A percentile compares a stretch with the other conserved stretches of the same genome.
These are phyloP conservation scores for Ophioninae sp. DNA, from an alignment of 2,888 invertebrate genomes.

Conservation along the genomic window DNA sequence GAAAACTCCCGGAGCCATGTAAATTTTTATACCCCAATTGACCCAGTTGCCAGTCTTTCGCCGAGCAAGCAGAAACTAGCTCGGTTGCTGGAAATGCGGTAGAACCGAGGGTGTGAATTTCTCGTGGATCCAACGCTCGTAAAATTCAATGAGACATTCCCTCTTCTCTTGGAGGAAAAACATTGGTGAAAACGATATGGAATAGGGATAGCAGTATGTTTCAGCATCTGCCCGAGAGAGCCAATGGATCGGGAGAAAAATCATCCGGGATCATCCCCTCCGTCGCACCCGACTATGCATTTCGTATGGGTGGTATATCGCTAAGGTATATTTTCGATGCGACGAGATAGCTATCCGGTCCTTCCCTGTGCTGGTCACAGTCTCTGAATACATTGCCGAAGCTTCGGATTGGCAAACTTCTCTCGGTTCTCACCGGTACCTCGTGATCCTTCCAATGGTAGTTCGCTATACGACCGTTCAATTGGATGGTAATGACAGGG, in stretches of 20 bases:
- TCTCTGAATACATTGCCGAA: conserved; percentile 33
- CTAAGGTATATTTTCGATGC: conserved; percentile 31
- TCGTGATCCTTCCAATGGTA: conserved; percentile 32
- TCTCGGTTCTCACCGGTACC: conserved; percentile 45
- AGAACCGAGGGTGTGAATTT: conserved; percentile 52
- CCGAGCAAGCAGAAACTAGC: conserved; percentile 54
- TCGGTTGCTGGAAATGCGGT: conserved; percentile 22
- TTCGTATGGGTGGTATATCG: neutral
- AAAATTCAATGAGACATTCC: conserved; percentile 62
- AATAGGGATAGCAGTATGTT: conserved; percentile 23
- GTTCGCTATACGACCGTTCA: conserved; percentile 17
- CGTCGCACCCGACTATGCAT: neutral
- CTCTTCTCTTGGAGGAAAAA: conserved; percentile 26
- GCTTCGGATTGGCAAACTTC: conserved; percentile 53
- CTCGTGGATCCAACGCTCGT: conserved; percentile 58
- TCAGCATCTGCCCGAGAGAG: conserved; percentile 22
- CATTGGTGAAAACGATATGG: conserved; percentile 31
- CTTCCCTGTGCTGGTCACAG: conserved; percentile 30
- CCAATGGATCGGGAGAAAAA: conserved; percentile 44
- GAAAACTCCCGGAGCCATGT: conserved; percentile 58
- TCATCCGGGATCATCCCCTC: conserved; percentile 25
- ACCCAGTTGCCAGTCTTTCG: conserved; percentile 56
- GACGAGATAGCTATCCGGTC: conserved; percentile 31
- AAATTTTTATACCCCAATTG: conserved; percentile 64
- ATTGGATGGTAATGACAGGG: conserved; percentile 42